Evolutionary conservation across 1,140 invertebrate species (phyloP), one percentile per base, ranked within the genome.

Genomic region (Apis cerana): DNA sequence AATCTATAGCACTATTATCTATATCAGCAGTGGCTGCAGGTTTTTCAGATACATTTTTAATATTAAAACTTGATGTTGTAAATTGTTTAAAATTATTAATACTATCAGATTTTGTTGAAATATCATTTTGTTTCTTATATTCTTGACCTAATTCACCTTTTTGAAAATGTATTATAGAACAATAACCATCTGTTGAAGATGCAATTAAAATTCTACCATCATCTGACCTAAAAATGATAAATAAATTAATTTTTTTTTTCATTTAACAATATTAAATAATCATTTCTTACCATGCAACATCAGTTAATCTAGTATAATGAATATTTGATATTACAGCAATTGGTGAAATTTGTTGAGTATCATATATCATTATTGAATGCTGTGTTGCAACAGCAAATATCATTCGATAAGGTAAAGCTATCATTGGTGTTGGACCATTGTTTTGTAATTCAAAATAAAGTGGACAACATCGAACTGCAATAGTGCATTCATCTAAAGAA

Each of bases 111-210:
- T 84, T 23, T 52, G 68, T 80, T 65, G 78, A 5, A 10, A 68
- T 56, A 75, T 19, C 59, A 48, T 11, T 75, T 33, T 82, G 81
- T 3, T 27, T 58, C 86, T 93, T 86, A 89, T 97, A 97, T 7
- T 94, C 92, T 67, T 95, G 94, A 4, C 99, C 99, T 23, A 99
- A 93, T 95, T 99, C 99, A 10, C 95, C 95, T 27, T 96, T 94
- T 52, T 95, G 94, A 94, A 99, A 99, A 58, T 96, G 96, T 65
- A 99, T 95, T 80, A 99, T 94, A 0, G 99, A 98, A 92, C 98
- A 99, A 92, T 98, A 99, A 1, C 98, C 99, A 94, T 99, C 99
- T 0, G 98, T 98, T 54, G 99, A 99, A 23, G 98, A 98, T 0
- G 97, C 97, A 3, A 98, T 95, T 77, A 99, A 93, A 54, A 97